These are phyloP conservation scores for Tipula vernalis DNA, from an alignment of 2,888 invertebrate species.

Conservation along the genomic window DNA sequence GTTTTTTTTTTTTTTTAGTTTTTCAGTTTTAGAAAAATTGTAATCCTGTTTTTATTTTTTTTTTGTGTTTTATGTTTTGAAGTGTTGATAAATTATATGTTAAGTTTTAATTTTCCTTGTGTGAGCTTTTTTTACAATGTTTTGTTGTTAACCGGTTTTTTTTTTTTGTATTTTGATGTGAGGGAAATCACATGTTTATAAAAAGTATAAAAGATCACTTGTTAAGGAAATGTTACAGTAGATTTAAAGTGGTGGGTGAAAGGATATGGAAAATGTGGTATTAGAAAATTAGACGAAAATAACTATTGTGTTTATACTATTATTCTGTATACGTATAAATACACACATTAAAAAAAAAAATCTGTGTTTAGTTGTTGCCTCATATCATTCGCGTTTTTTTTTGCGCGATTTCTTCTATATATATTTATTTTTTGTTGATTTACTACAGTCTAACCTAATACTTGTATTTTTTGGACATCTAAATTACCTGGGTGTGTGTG, in stretches of 20 bases:
- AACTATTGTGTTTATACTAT: background rate
- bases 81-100: background rate
- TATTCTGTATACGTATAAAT: background rate
- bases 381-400: background rate
- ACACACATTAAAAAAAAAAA: background rate
- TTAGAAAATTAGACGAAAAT: background rate
- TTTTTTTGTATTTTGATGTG: background rate
- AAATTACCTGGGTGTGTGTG: background rate
- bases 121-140: background rate
- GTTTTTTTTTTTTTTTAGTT: background rate
- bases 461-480: slow-evolving; percentile 6
- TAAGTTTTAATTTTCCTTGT: background rate
- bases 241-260: background rate
- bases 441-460: background rate
- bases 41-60: background rate
- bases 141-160: background rate
- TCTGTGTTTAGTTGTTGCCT: slow-evolving; percentile 5
- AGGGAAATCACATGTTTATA: background rate
- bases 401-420: background rate
- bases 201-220: background rate
- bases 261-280: background rate
- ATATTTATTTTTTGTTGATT: background rate
- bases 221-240: background rate
- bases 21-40: background rate
- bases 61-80: background rate